Evolutionary conservation across 2,888 invertebrate genomes (phyloP), one percentile per base, ranked within the genome.

Genomic region (Rhopalosiphum nymphaeae): DNA sequence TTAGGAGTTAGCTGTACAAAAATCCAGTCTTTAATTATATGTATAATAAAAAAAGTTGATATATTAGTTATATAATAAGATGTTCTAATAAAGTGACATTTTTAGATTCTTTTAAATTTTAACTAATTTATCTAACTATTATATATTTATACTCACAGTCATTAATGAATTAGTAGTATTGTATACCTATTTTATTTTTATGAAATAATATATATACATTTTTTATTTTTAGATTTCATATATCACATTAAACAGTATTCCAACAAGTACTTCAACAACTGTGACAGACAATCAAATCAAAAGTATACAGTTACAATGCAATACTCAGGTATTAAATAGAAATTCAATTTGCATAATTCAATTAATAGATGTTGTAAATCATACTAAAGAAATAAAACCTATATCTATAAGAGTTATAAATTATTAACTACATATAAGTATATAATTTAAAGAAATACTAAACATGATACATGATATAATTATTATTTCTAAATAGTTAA

Each of bases 361-460:
- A 95, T 96, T 98, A 94, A 97, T 98, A 29, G 98, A 98, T 95
- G 97, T 98, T 91, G 97, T 98, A 10, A 97, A 98, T 53, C 97
- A 98, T 1, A 97, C 96, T 94, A 98, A 98, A 21, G 98, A 99
- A 96, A 96, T 99, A 91, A 98, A 98, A 95, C 98, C 98, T 95
- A 97, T 98, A 95, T 98, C 98, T 95, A 98, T 98, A 96, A 96
- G 97, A 96, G 16, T 26, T 49, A 0, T 16, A 25, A n/a, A 25
- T 3, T 25, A 56, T 56, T 56, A 56, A 56, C 56, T 56, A 56
- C 56, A 56, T 56, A 25, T 13, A 56, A 25, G 5, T 56, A 25
- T 56, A 56, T 7, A 56, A 25, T 44, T 16, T 89, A 44, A 57
- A 89, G 13, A 0, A 57, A 57, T 42, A 56, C 16, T 49, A 78